Conservation (phyloP, 2,888 invertebrate species). For the Dioctria linearis region DNA sequence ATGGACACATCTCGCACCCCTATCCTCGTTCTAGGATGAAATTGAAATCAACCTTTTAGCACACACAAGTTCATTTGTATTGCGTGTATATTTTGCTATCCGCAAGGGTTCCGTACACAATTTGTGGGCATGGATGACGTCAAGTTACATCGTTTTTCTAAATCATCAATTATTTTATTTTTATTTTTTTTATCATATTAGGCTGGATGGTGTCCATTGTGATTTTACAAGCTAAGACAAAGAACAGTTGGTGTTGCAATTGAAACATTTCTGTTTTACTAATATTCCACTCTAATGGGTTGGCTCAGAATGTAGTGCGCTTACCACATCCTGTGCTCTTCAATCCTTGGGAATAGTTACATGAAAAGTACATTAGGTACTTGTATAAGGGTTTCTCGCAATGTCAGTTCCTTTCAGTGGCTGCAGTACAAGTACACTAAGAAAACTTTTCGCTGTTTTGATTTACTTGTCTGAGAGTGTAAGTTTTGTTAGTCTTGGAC, state of each 20-base stretch:
- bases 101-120: no score
- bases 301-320: conserved; percentile 10
- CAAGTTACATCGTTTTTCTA: no score
- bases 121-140: no score
- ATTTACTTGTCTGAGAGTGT: not conserved
- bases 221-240: not conserved
- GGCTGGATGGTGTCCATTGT: not conserved
- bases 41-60: conserved; percentile 31
- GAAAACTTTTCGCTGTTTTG: conserved; percentile 26
- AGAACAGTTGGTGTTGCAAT: not conserved
- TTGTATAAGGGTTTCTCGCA: conserved; percentile 2
- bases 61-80: no score
- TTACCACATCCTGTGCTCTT: conserved; percentile 31
- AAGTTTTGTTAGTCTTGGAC: no score
- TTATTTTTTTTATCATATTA: no score
- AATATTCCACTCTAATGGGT: conserved; percentile 23
- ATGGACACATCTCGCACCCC: conserved; percentile 33
- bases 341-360: conserved; percentile 53
- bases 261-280: conserved; percentile 10
- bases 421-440: conserved; percentile 2
- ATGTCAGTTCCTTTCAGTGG: conserved; percentile 16
- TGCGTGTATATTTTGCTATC: no score
- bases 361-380: conserved; percentile 57
- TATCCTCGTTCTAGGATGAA: not conserved
- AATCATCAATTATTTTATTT: no score